These are phyloP conservation scores for Leucophora obtusa DNA, from an alignment of 2,888 invertebrate species.

Conservation along the genomic window DNA sequence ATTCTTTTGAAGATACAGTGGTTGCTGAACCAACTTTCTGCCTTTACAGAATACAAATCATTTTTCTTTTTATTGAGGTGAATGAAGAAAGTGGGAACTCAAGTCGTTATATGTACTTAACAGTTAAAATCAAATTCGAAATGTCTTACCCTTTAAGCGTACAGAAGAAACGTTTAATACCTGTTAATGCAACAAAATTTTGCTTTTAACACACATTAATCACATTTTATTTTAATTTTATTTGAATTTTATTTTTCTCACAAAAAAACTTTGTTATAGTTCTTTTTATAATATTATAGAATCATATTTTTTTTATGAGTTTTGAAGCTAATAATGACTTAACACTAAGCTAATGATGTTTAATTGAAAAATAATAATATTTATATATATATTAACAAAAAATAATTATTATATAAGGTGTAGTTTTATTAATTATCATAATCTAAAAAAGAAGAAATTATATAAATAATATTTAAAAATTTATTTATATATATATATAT, in stretches of 20 bases:
- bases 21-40: no score
- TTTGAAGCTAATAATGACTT: slow-evolving; percentile 61
- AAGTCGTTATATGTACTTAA: no score
- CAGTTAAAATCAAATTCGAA: no score
- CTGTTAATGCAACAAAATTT: background rate
- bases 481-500: slow-evolving; percentile 15
- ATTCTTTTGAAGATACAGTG: no score
- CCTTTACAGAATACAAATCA: no score
- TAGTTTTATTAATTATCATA: slow-evolving; percentile 32
- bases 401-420: slow-evolving; percentile 44
- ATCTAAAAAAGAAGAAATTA: slow-evolving; percentile 40
- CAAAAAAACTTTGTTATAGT: slow-evolving; percentile 40
- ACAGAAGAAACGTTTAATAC: no score
- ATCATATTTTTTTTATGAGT: slow-evolving; percentile 46
- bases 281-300: slow-evolving; percentile 35
- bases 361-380: slow-evolving; percentile 44
- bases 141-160: no score
- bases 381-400: slow-evolving; percentile 52
- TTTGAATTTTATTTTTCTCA: slow-evolving; percentile 30
- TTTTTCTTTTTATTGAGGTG: no score
- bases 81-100: no score
- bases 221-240: slow-evolving; percentile 14
- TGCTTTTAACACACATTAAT: background rate
- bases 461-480: slow-evolving; percentile 49
- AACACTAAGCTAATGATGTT: slow-evolving; percentile 48